Conservation (phyloP, 1,140 invertebrate species). For the Drosophila busckii region DNA sequence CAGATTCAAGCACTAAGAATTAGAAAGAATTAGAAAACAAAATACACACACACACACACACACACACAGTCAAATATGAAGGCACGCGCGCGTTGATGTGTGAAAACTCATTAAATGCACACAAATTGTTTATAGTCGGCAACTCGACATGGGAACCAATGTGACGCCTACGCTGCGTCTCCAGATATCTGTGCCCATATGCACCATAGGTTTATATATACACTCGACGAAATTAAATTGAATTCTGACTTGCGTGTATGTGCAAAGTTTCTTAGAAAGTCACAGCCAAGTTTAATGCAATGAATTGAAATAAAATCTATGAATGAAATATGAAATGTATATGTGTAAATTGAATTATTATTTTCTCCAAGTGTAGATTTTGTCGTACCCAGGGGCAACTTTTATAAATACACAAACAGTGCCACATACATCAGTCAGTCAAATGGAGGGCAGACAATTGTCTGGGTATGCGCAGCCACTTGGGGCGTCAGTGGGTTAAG, state of each 20-base stretch:
- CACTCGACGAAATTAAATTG: too few species aligned
- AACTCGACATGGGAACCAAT: background rate
- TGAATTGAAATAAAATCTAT: too few species aligned
- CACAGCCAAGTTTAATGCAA: too few species aligned
- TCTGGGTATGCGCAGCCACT: constrained; percentile 10
- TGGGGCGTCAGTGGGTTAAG: constrained; percentile 31
- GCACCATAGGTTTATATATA: too few species aligned
- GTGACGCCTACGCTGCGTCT: constrained; percentile 15
- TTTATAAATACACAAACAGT: constrained; percentile 14
- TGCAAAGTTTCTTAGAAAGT: too few species aligned
- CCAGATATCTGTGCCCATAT: too few species aligned
- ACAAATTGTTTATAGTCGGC: constrained; percentile 31
- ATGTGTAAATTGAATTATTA: too few species aligned
- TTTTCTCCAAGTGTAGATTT: too few species aligned
- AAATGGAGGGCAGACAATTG: constrained; percentile 29
- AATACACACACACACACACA: background rate
- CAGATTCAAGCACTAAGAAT: constrained; percentile 8
- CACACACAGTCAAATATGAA: background rate
- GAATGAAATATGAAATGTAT: too few species aligned
- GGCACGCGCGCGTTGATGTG: constrained; percentile 37
- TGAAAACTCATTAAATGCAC: constrained; percentile 41
- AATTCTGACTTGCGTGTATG: too few species aligned
- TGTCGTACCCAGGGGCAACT: constrained; percentile 1
- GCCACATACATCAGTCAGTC: constrained; percentile 32
- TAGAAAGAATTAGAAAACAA: constrained; percentile 19